phyloP scores from a whole-genome alignment of 2,888 invertebrate genomes.

The Perithous albicinctus region DNA sequence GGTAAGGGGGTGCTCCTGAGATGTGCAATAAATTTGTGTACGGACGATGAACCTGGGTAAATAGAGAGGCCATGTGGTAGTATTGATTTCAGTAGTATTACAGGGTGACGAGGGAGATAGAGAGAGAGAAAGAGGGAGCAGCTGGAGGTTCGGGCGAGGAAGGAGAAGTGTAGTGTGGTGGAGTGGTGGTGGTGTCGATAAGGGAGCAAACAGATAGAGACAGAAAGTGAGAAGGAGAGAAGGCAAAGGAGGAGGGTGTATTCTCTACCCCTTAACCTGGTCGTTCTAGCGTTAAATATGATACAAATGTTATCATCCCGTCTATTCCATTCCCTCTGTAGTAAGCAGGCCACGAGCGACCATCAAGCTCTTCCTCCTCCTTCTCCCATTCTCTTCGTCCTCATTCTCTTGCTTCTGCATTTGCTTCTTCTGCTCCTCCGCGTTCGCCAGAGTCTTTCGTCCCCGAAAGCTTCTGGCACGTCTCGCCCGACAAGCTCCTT shows the following conservation, averaged over 20 bases:
- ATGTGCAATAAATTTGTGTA: constrained; percentile 81
- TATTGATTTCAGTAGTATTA: constrained; percentile 82
- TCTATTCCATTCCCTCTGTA: constrained; percentile 77
- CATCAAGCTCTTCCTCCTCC: constrained; percentile 55
- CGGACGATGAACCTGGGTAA: constrained; percentile 80
- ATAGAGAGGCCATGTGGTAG: constrained; percentile 75
- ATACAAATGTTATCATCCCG: constrained; percentile 84
- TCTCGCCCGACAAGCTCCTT: constrained; percentile 40
- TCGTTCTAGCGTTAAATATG: constrained; percentile 82
- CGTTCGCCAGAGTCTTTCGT: not conserved
- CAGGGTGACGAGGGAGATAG: constrained; percentile 66
- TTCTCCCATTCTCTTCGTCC: constrained; percentile 22
- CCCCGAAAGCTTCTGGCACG: constrained; percentile 7
- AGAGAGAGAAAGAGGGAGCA: constrained; percentile 22
- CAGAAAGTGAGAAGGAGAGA: constrained; percentile 54
- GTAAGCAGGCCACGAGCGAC: constrained; percentile 65
- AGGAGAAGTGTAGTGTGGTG: constrained; percentile 61
- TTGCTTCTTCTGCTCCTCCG: constrained; percentile 21
- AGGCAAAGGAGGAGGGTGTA: constrained; percentile 67
- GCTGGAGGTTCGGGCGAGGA: constrained; percentile 58
- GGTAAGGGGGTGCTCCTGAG: constrained; percentile 37
- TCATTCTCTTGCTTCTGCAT: constrained; percentile 24
- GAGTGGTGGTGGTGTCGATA: constrained; percentile 69
- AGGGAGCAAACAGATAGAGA: constrained; percentile 64
- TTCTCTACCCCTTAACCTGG: constrained; percentile 80